Percentiles rank a stretch among this genome's conserved stretches.
phyloP scores from a whole-genome alignment of 2,113 vertebrate species.

The Colossoma macropomum region DNA sequence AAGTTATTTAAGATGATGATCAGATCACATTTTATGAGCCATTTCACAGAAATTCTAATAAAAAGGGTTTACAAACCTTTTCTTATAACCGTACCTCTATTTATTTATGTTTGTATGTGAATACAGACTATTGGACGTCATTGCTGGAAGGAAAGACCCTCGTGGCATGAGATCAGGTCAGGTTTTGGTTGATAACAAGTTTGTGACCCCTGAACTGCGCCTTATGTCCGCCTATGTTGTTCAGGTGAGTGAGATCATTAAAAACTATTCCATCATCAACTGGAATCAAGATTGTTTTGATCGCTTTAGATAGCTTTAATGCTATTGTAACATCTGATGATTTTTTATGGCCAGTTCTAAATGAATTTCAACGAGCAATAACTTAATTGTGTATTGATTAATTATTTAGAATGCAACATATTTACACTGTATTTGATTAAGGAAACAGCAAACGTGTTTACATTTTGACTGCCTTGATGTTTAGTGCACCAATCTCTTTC shows the following conservation, averaged over 20 bases:
- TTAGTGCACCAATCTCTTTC: no score
- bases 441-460: no score
- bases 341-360: no score
- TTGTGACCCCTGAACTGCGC: constrained; percentile 72
- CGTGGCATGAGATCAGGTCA: constrained; percentile 71
- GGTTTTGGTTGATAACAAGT: constrained; percentile 72
- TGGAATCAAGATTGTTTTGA: neutral
- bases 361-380: no score
- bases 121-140: constrained; percentile 77
- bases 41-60: no score
- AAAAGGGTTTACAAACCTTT: no score
- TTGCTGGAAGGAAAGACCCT: constrained; percentile 80
- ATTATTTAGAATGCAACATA: no score
- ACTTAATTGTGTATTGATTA: no score
- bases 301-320: neutral
- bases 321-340: neutral
- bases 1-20: no score
- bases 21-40: no score
- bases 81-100: neutral
- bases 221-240: constrained; percentile 80
- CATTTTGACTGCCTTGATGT: no score
- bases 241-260: constrained; percentile 67
- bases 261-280: neutral
- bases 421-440: no score
- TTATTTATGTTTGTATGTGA: neutral